phyloP scores from a whole-genome alignment of 2,888 invertebrate genomes.

The Ferdinandea cuprea region DNA sequence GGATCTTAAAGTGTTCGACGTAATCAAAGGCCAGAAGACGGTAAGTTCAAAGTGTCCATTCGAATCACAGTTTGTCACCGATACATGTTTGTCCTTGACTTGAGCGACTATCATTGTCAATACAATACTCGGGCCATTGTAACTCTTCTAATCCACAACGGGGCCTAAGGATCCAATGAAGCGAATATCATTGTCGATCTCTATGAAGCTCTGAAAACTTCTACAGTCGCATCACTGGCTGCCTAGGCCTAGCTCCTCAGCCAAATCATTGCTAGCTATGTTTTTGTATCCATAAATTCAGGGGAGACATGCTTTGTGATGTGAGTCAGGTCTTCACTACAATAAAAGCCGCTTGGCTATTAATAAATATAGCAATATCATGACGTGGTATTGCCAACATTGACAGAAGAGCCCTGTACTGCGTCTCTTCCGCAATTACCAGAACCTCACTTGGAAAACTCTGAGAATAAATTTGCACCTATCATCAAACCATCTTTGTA shows the following conservation, averaged over 20 bases:
- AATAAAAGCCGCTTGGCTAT: too few species aligned
- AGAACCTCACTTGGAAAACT: too few species aligned
- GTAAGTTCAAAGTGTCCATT: conserved; percentile 99
- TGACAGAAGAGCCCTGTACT: too few species aligned
- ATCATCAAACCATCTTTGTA: too few species aligned
- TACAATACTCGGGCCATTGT: conserved; percentile 97
- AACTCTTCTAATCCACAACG: conserved; percentile 98
- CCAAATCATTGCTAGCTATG: too few species aligned
- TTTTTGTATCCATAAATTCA: too few species aligned
- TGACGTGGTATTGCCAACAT: too few species aligned
- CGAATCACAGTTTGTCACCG: conserved; percentile 94
- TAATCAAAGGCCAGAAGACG: conserved; percentile 99
- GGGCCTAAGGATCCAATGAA: conserved; percentile 98
- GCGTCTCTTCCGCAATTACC: too few species aligned
- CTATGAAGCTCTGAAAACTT: conserved; percentile 98
- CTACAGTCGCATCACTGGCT: conserved; percentile 96
- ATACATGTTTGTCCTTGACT: conserved; percentile 99
- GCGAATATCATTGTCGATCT: conserved; percentile 96
- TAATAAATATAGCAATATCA: too few species aligned
- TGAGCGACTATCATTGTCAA: conserved; percentile 98
- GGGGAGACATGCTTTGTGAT: too few species aligned
- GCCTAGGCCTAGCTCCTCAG: conserved; percentile 98
- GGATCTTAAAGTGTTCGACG: conserved; percentile 95
- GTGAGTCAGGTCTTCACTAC: too few species aligned
- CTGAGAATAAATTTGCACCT: too few species aligned